Base-by-base conservation (phyloP, 2,797 vertebrate species). In the Sebastes hubbsi region DNA sequence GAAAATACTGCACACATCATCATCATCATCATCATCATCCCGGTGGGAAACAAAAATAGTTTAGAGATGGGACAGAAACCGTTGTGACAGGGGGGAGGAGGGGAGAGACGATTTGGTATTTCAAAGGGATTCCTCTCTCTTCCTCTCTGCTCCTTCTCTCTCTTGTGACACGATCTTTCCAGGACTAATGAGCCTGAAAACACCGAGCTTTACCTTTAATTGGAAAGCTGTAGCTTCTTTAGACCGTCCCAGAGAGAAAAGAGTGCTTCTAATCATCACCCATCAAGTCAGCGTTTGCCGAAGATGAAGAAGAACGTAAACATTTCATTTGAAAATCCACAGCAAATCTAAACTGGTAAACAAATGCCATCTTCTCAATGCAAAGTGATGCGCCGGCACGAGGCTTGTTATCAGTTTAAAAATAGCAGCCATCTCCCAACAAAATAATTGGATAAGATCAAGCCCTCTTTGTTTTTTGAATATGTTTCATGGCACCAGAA, bases 111-210 rank as follows among this genome's bases (percentile, higher is more conserved):
- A 49, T 36, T 25, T 49, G 32, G 22, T 24, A 3, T 76, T 72
- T 89, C 77, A 77, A 85, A 89, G 56, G n/a, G n/a, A 70, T 72
- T 61, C n/a, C 24, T 76, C 2, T 52, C 22, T 69, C 52, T 34
- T 42, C 14, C 11, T 32, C 52, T 64, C 16, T 61, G 38, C 34
- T 66, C 20, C 38, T 52, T 65, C 56, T 74, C 68, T 65, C 16
- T 73, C 9, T 56, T 6, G 22, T 72, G 62, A 77, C 81, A 71
- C 59, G 3, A 72, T 30, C 72, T 65, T 74, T 66, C 38, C 4
- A 11, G 52, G 52, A 70, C 64, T 91, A 88, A 87, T 86, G 80
- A 83, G 78, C 67, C 67, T 72, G 49, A 77, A 83, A 76, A 80
- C 13, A 25, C 30, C 9, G 2, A 24, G 52, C 42, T 66, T 78